These are phyloP conservation scores for Psittacula derbiana DNA, from an alignment of 2,797 vertebrate species.

Conservation along the genomic window DNA sequence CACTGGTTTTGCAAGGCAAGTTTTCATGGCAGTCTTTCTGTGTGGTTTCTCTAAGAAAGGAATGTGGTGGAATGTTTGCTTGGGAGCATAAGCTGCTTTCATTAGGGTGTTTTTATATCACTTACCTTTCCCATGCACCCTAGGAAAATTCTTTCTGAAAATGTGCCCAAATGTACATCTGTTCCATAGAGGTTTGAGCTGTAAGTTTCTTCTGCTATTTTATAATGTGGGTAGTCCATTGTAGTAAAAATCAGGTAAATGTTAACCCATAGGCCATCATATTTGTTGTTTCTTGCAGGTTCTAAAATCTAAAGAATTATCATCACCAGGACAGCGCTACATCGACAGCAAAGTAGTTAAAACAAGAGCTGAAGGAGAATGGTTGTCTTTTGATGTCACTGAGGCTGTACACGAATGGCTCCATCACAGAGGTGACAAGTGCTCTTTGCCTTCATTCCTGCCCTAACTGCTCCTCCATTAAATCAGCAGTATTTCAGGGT, in stretches of 20 bases:
- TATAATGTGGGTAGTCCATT: not conserved
- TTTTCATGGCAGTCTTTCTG: not conserved
- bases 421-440: slow-evolving; percentile 87
- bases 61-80: not conserved
- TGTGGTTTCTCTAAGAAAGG: not conserved
- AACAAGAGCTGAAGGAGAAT: slow-evolving; percentile 92
- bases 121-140: not conserved
- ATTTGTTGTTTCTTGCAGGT: slow-evolving; percentile 78
- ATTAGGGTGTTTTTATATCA: not conserved
- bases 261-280: not conserved
- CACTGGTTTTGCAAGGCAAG: not conserved
- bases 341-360: slow-evolving; percentile 97
- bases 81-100: not conserved
- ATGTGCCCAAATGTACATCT: not conserved
- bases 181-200: not conserved
- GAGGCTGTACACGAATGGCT: slow-evolving; percentile 95
- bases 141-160: not conserved
- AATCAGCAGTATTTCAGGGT: not conserved
- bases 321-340: slow-evolving; percentile 92
- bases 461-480: not conserved
- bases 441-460: slow-evolving; percentile 8
- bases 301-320: slow-evolving; percentile 90
- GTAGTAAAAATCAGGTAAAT: not conserved
- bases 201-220: not conserved
- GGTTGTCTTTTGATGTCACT: slow-evolving; percentile 97